Conservation (phyloP, 2,888 invertebrate genomes). For the Falcaria lacertinaria region DNA sequence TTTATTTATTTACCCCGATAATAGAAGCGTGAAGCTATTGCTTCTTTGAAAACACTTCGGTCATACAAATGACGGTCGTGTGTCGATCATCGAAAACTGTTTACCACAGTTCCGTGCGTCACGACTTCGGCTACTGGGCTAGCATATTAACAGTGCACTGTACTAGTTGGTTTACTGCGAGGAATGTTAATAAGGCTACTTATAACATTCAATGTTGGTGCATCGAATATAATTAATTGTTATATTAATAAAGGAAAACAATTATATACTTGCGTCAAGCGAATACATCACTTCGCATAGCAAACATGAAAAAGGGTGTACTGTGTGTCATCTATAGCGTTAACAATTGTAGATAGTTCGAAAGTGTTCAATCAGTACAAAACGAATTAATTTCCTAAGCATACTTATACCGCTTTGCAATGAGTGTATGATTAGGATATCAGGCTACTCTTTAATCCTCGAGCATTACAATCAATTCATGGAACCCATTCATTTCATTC, state of each 20-base stretch:
- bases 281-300: too few species aligned
- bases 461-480: too few species aligned
- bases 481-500: neutral
- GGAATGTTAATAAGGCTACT: neutral
- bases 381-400: too few species aligned
- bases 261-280: too few species aligned
- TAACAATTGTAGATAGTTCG: too few species aligned
- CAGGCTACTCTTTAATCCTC: too few species aligned
- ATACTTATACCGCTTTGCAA: too few species aligned
- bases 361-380: too few species aligned
- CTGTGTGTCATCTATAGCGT: too few species aligned
- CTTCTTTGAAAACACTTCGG: neutral
- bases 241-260: neutral
- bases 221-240: neutral
- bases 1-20: neutral
- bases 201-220: neutral
- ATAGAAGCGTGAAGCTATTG: neutral
- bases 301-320: too few species aligned
- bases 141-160: neutral
- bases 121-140: neutral
- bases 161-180: neutral
- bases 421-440: too few species aligned
- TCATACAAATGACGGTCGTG: neutral
- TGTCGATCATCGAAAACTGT: neutral
- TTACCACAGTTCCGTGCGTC: slow-evolving; percentile 1